These are phyloP conservation scores for Melanostoma mellinum DNA, from an alignment of 2,888 invertebrate species.

Conservation along the genomic window DNA sequence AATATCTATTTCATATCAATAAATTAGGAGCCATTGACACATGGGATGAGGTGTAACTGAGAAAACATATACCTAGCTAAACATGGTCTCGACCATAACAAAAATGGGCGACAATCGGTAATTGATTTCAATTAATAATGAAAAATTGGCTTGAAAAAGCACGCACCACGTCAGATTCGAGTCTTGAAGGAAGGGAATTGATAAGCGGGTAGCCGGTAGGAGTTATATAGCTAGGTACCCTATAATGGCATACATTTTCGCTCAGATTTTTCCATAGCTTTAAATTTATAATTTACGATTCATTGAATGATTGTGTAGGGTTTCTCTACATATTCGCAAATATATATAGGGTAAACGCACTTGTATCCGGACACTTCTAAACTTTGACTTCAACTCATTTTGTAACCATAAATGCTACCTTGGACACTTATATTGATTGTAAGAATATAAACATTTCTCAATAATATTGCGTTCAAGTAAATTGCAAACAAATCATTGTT, in stretches of 20 bases:
- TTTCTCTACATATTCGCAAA: no score
- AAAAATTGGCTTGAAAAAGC: conserved; percentile 35
- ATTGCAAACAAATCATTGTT: no score
- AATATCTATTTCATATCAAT: conserved; percentile 65
- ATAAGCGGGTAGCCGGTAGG: neutral
- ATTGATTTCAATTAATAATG: conserved; percentile 68
- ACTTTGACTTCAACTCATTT: no score
- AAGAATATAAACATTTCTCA: no score
- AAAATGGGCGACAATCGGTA: conserved; percentile 64
- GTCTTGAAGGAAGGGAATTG: neutral
- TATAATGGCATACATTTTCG: neutral
- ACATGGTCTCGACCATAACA: conserved; percentile 12
- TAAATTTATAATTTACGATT: no score
- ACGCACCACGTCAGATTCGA: neutral
- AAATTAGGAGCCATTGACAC: conserved; percentile 68
- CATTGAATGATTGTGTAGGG: no score
- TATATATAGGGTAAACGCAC: no score
- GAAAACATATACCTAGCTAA: conserved; percentile 39
- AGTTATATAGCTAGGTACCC: neutral
- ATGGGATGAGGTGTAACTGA: conserved; percentile 38
- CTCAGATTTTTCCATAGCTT: no score
- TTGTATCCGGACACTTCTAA: no score
- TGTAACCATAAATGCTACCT: no score
- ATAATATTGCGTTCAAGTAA: no score
- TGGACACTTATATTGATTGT: no score